A percentile compares a stretch with the other conserved stretches of the same genome.
Evolutionary conservation across 2,113 vertebrate genomes (phyloP).

Genomic region (Zosterops hypoxanthus): DNA sequence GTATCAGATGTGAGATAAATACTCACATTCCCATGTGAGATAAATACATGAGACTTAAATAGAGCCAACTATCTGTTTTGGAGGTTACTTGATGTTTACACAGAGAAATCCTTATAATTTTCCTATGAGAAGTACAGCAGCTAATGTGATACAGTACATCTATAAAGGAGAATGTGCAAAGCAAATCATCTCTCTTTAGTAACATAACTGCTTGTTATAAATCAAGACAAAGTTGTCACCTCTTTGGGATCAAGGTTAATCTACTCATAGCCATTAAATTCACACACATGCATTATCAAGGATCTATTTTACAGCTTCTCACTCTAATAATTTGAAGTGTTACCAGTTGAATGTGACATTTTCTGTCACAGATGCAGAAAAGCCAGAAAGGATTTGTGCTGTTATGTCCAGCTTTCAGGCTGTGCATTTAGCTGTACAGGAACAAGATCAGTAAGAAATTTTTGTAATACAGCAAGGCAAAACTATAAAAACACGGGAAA

Average conservation of each 20-base stretch:
- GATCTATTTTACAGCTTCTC: not conserved
- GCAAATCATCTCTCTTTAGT: not conserved
- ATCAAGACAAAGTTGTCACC: not conserved
- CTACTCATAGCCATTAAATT: not conserved
- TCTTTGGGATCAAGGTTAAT: slow-evolving; percentile 15
- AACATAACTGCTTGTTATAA: not conserved
- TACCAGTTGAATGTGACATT: not conserved
- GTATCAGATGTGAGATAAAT: not conserved
- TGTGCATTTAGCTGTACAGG: not conserved
- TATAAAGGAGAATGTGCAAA: not conserved
- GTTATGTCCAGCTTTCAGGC: not conserved
- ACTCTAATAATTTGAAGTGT: not conserved
- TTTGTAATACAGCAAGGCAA: not conserved
- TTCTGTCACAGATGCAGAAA: not conserved
- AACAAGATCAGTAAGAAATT: not conserved
- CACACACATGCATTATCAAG: not conserved
- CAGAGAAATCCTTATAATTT: not conserved
- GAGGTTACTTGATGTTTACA: not conserved
- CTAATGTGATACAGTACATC: not conserved
- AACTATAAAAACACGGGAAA: not conserved
- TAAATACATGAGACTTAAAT: not conserved
- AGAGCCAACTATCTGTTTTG: not conserved
- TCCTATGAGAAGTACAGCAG: not conserved
- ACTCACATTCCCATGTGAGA: not conserved
- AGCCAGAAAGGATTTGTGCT: not conserved